Conservation (phyloP, 2,797 vertebrate species). For the Aratinga solstitialis region DNA sequence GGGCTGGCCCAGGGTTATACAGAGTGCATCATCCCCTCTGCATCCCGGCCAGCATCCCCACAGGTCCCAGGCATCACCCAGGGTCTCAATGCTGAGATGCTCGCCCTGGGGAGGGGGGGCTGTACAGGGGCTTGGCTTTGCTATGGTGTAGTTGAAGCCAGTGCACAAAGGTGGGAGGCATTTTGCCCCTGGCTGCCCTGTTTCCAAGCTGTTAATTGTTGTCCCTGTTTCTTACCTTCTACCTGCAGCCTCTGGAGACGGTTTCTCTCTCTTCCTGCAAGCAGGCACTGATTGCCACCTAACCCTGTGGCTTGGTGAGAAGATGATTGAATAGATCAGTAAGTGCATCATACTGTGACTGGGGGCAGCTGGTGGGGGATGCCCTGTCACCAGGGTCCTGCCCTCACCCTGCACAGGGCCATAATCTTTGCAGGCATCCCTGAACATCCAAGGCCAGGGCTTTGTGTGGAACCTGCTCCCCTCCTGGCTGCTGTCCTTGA, state of each 20-base stretch:
- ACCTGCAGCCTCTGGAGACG: background rate
- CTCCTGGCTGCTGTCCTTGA: background rate
- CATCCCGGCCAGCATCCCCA: accelerated
- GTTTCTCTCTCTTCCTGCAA: background rate
- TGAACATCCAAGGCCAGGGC: accelerated
- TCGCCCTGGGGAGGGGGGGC: accelerated
- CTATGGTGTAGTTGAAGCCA: accelerated
- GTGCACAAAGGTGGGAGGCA: background rate
- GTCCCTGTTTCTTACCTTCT: background rate
- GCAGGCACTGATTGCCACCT: background rate
- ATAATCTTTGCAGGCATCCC: background rate
- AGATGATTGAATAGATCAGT: accelerated
- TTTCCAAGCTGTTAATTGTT: background rate
- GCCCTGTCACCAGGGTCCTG: background rate
- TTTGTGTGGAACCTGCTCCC: accelerated
- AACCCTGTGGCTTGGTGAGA: accelerated
- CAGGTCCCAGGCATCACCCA: accelerated
- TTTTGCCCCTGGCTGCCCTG: background rate
- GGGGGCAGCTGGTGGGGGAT: background rate
- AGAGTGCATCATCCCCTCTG: accelerated
- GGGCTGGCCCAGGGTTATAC: background rate
- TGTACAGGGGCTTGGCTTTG: background rate
- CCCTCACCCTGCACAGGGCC: background rate
- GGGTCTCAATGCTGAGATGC: background rate
- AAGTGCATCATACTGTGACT: background rate